Percentiles rank a stretch among this genome's conserved stretches.
These are phyloP conservation scores for Sminthurinus aureus DNA, from an alignment of 2,888 invertebrate genomes.

Conservation along the genomic window DNA sequence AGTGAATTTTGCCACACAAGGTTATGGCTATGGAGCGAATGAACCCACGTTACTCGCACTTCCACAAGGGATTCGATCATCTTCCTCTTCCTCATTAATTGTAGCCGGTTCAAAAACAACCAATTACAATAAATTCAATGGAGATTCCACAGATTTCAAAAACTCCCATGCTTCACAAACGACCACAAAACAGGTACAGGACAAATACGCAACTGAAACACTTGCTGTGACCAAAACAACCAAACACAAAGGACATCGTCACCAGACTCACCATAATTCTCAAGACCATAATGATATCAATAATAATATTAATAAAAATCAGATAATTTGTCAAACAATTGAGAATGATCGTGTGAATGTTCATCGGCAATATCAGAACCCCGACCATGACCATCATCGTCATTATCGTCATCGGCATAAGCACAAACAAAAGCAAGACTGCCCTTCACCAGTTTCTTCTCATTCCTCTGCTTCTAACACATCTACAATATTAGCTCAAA, in stretches of 20 bases:
- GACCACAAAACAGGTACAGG: neutral
- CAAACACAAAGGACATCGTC: neutral
- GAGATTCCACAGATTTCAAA: too few species aligned
- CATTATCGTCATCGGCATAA: neutral
- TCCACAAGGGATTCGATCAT: neutral
- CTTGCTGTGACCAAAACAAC: neutral
- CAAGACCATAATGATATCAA: neutral
- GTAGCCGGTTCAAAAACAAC: too few species aligned
- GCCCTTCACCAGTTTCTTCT: neutral
- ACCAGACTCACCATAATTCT: neutral
- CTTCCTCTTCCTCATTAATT: too few species aligned
- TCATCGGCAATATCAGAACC: neutral
- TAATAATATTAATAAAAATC: neutral
- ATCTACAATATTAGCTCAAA: neutral
- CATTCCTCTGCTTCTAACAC: neutral
- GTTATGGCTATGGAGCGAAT: conserved; percentile 48
- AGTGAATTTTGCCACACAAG: conserved; percentile 41
- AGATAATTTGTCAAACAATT: too few species aligned
- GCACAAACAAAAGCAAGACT: neutral
- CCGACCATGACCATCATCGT: neutral
- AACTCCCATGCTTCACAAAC: neutral
- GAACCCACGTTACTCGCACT: conserved; percentile 28
- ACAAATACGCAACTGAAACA: too few species aligned
- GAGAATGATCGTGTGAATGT: too few species aligned
- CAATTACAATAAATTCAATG: too few species aligned